Base-by-base conservation (phyloP, 2,888 invertebrate species). In the Coelogynopora nodosa region DNA sequence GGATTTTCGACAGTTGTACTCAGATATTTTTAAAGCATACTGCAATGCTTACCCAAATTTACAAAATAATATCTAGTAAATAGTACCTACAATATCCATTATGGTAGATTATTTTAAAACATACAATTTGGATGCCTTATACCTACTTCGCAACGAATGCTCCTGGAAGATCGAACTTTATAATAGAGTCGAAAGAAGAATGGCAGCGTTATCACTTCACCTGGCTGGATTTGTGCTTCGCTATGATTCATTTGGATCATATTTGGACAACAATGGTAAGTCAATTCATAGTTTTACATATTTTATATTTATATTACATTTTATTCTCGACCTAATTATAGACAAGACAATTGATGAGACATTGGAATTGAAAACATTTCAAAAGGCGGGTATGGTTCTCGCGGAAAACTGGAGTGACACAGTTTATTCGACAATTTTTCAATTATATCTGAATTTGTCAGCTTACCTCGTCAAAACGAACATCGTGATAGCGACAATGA, bases 41-140 rank as follows among this genome's bases (percentile, higher is more conserved):
- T n/a, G n/a, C n/a, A n/a, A n/a, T n/a, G n/a, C n/a, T n/a, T n/a
- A n/a, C n/a, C n/a, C n/a, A n/a, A n/a, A n/a, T n/a, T n/a, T n/a
- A n/a, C n/a, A n/a, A n/a, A n/a, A n/a, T n/a, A n/a, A n/a, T n/a
- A n/a, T n/a, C n/a, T n/a, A n/a, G n/a, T n/a, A n/a, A n/a, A n/a
- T n/a, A n/a, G 74, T 84, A 30, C 13, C 84, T 80, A 84, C 80
- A 82, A 67, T 23, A 67, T 84, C 82, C 26, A 10, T 23, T 23
- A 74, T 74, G 74, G 74, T 74, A 74, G 74, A 74, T 23, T 74
- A 74, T 74, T 74, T 74, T 23, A 74, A 74, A 74, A 26, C 74
- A 18, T 74, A 74, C 23, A 74, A 74, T n/a, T 74, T 74, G 74
- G 74, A 74, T 23, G 74, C 74, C 23, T 74, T 74, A 74, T 74